Evolutionary conservation across 2,797 vertebrate genomes (phyloP).

Genomic region (Diglossa cyanea): DNA sequence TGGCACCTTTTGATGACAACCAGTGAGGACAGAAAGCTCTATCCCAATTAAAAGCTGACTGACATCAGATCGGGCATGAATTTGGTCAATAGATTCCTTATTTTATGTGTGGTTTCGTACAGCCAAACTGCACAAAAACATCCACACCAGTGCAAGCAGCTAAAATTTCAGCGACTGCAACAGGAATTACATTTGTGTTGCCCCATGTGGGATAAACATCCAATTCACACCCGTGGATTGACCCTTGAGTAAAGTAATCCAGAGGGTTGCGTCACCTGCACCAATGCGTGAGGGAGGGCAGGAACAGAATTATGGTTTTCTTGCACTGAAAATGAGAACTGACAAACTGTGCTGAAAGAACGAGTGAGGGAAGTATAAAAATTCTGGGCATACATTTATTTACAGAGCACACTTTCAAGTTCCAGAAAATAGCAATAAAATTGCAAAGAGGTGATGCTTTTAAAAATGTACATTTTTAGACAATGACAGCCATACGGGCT

Average conservation of each 20-base stretch:
- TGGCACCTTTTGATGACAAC: neutral
- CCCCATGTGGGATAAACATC: neutral
- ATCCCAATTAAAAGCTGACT: neutral
- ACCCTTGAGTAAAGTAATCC: neutral
- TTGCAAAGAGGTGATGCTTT: neutral
- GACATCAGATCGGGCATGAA: fast-evolving
- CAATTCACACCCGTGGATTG: neutral
- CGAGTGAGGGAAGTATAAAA: slow-evolving; percentile 33
- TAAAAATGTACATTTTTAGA: neutral
- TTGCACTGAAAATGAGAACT: neutral
- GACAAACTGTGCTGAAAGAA: slow-evolving; percentile 29
- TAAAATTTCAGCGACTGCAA: neutral
- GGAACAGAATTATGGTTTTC: neutral
- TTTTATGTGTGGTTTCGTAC: neutral
- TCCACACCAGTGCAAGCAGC: neutral
- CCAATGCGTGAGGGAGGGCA: neutral
- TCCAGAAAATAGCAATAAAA: slow-evolving; percentile 21
- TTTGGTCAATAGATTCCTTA: neutral
- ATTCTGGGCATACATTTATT: slow-evolving; percentile 29
- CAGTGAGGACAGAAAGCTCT: neutral
- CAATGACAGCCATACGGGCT: neutral
- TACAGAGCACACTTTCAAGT: slow-evolving; percentile 57
- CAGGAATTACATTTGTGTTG: neutral
- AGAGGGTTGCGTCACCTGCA: neutral
- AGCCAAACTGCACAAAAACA: neutral